Conservation (phyloP, 2,113 vertebrate genomes). For the Sander vitreus region DNA sequence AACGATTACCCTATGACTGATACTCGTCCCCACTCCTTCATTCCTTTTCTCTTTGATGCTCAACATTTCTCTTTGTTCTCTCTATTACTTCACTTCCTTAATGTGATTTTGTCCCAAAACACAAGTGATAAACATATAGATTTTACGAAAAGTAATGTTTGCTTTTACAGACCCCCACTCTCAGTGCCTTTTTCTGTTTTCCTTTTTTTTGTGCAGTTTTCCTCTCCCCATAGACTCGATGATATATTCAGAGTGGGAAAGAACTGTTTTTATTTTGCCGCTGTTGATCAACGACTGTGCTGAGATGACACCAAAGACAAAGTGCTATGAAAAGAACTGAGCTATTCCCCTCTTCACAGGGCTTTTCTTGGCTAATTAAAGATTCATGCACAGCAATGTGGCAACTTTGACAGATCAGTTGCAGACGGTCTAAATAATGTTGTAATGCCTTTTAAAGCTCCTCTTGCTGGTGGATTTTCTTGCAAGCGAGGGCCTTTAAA, state of each 20-base stretch:
- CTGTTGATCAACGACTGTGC: conserved; percentile 54
- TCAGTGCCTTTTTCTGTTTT: background rate
- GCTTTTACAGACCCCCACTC: conserved; percentile 31
- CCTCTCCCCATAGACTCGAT: conserved; percentile 1
- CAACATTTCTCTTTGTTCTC: conserved; percentile 51
- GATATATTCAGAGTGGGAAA: conserved; percentile 43
- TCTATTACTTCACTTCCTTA: conserved; percentile 40
- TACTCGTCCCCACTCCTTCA: conserved; percentile 44
- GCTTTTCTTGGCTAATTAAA: conserved; percentile 73
- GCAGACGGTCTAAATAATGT: conserved; percentile 50
- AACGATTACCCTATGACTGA: conserved; percentile 72
- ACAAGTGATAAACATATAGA: conserved; percentile 42
- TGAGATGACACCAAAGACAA: conserved; percentile 37
- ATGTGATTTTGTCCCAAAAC: conserved; percentile 39
- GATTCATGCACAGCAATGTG: conserved; percentile 66
- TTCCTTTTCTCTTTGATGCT: conserved; percentile 56
- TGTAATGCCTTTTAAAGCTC: conserved; percentile 47
- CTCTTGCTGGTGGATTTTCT: conserved; percentile 44
- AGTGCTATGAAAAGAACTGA: conserved; percentile 36
- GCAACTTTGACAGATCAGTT: conserved; percentile 71
- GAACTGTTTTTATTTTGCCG: conserved; percentile 58
- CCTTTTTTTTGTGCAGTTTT: conserved; percentile 2
- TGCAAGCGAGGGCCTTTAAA: conserved; percentile 35
- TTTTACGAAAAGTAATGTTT: conserved; percentile 42
- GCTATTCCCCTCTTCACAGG: conserved; percentile 33